Conservation (phyloP, 1,140 invertebrate genomes). For the Nephila pilipes region DNA sequence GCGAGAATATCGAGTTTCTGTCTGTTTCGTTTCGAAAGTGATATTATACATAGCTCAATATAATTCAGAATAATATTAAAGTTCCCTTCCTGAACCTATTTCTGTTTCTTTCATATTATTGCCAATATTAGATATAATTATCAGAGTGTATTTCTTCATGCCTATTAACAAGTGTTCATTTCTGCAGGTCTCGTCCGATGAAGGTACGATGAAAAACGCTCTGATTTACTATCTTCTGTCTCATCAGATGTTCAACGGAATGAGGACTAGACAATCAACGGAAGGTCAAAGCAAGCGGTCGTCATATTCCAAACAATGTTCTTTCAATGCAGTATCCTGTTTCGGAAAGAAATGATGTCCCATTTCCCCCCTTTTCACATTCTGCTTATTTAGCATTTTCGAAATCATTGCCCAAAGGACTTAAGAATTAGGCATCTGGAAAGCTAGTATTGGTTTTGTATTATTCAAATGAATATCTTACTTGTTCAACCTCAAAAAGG, state of each 20-base stretch:
- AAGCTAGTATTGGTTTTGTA: neutral
- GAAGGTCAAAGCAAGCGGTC: constrained; percentile 84
- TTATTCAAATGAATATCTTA: neutral
- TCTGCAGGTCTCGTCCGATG: constrained; percentile 82
- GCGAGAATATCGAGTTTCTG: too few species aligned
- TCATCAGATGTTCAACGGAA: constrained; percentile 83
- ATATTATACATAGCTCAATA: too few species aligned
- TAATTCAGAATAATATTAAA: too few species aligned
- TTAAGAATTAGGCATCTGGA: neutral
- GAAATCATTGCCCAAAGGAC: neutral
- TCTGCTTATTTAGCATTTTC: neutral
- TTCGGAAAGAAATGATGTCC: constrained; percentile 81
- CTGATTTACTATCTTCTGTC: constrained; percentile 84
- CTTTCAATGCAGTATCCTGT: constrained; percentile 86
- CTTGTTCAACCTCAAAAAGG: neutral
- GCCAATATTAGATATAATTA: too few species aligned
- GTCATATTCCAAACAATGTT: constrained; percentile 86
- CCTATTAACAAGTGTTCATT: constrained; percentile 12
- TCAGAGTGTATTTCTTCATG: too few species aligned
- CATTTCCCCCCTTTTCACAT: neutral
- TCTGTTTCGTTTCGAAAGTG: too few species aligned
- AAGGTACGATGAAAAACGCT: constrained; percentile 83
- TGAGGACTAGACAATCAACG: constrained; percentile 82
- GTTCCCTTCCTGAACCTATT: too few species aligned
- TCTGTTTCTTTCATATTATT: too few species aligned